Evolutionary conservation across 1,140 invertebrate genomes (phyloP).

Genomic region (Solenopsis invicta): DNA sequence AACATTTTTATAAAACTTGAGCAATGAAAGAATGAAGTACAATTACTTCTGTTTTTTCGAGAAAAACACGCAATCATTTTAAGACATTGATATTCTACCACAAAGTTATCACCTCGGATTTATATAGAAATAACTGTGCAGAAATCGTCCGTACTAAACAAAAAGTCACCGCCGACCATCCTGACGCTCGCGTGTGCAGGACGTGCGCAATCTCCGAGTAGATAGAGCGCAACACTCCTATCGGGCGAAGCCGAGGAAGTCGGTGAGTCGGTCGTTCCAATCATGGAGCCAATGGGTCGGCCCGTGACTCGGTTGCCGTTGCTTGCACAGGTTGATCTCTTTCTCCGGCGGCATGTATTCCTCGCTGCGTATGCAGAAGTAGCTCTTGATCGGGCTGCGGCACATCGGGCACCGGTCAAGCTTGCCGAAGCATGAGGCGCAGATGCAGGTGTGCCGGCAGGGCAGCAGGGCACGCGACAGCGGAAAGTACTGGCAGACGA

Average conservation of each 20-base stretch:
- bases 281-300: constrained; percentile 88
- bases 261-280: constrained; percentile 89
- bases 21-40: not conserved
- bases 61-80: not conserved
- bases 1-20: no score
- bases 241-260: constrained; percentile 89
- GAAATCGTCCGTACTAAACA: not conserved
- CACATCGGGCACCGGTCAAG: constrained; percentile 94
- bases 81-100: not conserved
- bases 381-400: constrained; percentile 92
- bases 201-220: not conserved
- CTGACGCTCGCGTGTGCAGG: not conserved
- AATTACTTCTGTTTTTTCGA: not conserved
- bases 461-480: constrained; percentile 93
- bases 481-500: constrained; percentile 92
- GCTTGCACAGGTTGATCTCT: constrained; percentile 84
- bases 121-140: constrained; percentile 3
- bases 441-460: constrained; percentile 94
- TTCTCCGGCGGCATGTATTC: constrained; percentile 91
- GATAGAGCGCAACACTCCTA: constrained; percentile 68
- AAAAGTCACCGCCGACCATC: not conserved
- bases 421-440: constrained; percentile 91
- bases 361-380: constrained; percentile 92
- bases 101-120: not conserved
- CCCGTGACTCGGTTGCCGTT: constrained; percentile 80